Base-by-base conservation (phyloP, 2,888 invertebrate genomes). In the Tribolium freemani region DNA sequence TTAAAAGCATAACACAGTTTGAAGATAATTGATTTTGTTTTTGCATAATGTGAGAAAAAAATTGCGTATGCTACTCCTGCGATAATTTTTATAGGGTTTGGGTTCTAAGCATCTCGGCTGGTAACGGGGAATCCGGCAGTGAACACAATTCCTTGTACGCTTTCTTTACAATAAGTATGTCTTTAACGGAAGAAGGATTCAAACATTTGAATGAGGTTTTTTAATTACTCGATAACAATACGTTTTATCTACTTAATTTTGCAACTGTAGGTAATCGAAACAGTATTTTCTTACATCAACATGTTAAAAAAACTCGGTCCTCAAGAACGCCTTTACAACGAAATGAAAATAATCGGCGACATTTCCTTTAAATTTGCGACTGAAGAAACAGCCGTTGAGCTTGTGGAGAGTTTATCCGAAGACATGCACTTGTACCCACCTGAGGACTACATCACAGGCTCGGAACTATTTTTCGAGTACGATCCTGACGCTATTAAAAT, bases 351-450 rank as follows among this genome's bases (percentile, higher is more conserved):
- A 11, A 94, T 96, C 71, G 93, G 93, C 80, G 93, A 94, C 58
- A 93, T 90, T 0, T 91, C 90, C 73, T 93, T 93, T 84, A 90
- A 91, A 46, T 95, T 92, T 84, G 88, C 90, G 50, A 90, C 92
- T 54, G 95, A 95, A 82, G 89, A 89, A 0, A 88, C 90, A 48
- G 91, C 96, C 0, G 88, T 90, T 0, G 94, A 95, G 61, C 92
- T 94, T 81, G 96, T 96, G 0, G 94, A 95, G 86, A 88, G 89
- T 31, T 80, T 96, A 6, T 91, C 92, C 1, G 92, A 93, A 81
- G 91, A 91, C 79, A 94, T 96, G 93, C 95, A 95, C 77, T 89
- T 91, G 81, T 96, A 91, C 86, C 92, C 93, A 0, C 91, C 95
- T 0, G 88, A 91, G 77, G 93, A 96, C 85, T 94, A 93, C 82